Base-by-base conservation (phyloP, 2,888 invertebrate species). In the Cataglyphis cursor region DNA sequence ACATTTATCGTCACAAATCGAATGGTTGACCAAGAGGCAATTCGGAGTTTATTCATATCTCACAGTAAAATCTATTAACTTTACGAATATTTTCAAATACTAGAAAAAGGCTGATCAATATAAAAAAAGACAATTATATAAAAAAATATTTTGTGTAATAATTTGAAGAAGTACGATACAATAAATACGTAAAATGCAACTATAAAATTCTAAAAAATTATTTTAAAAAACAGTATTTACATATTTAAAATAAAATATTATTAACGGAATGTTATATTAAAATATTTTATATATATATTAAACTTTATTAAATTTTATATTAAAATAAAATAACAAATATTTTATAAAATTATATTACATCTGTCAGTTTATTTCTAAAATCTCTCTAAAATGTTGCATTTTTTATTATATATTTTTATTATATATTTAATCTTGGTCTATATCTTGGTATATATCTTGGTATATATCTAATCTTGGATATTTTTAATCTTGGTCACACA, bases 1-100 rank as follows among this genome's bases (percentile, higher is more conserved):
- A 54, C 54, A 18, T 48, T 74, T 9, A n/a, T 31, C 15, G 15
- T 74, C 48, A 65, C 54, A 61, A 57, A 66, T 66, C 54, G 64
- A 59, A 65, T 91, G 88, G 91, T 89, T 86, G 91, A 90, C 87
- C 88, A 81, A 87, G 85, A 86, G 85, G 87, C 86, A 89, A 90
- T 90, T 85, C 78, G 84, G 74, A 66, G 38, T 76, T 85, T 82
- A 82, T 82, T 85, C 78, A 76, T 84, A 81, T 85, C 73, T 61
- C 3, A 44, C 74, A 70, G 10, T 24, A 57, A 57, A 51, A 62
- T 31, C 15, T 31, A 31, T 44, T n/a, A 21, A 35, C 9, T 62
- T 12, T 12, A 5, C n/a, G 6, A 57, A 2, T 41, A 44, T 41
- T 44, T 31, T 61, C 9, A 6, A 44, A 2, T 21, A 48, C 5